Percentiles rank a stretch among this genome's conserved stretches.
phyloP scores from a whole-genome alignment of 1,140 invertebrate species.

The Neodiprion fabricii region DNA sequence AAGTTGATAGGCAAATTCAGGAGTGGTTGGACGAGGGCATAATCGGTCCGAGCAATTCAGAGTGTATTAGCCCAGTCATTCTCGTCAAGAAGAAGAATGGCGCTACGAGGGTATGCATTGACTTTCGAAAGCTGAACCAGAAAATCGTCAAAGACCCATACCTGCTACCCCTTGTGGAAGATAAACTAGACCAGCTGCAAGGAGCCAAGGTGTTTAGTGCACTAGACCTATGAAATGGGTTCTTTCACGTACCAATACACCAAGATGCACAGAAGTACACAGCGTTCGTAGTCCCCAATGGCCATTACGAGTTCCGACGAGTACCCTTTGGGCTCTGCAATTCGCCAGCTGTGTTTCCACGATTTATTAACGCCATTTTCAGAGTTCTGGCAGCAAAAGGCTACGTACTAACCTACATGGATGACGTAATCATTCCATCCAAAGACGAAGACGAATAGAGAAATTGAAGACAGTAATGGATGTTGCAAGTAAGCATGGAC shows the following conservation, averaged over 20 bases:
- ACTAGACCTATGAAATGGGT: conserved; percentile 45
- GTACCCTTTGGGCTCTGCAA: conserved; percentile 47
- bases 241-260: conserved; percentile 43
- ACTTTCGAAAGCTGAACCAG: conserved; percentile 34
- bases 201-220: conserved; percentile 41
- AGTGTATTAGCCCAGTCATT: conserved; percentile 39
- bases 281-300: conserved; percentile 27
- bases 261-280: conserved; percentile 29
- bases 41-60: conserved; percentile 33
- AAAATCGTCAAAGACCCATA: conserved; percentile 27
- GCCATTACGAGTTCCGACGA: conserved; percentile 37
- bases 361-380: conserved; percentile 40
- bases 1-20: conserved; percentile 30
- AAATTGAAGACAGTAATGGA: conserved; percentile 33
- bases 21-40: conserved; percentile 34
- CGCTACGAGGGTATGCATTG: conserved; percentile 32
- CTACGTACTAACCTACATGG: conserved; percentile 17
- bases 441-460: conserved; percentile 22
- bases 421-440: conserved; percentile 28
- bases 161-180: background rate
- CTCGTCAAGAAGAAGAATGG: conserved; percentile 41
- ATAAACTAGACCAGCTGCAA: conserved; percentile 40
- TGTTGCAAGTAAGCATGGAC: conserved; percentile 26
- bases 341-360: conserved; percentile 38
- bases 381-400: conserved; percentile 10